Evolutionary conservation across 2,888 invertebrate species (phyloP), one percentile per base, ranked within the genome.

Genomic region (Eledona agricola): DNA sequence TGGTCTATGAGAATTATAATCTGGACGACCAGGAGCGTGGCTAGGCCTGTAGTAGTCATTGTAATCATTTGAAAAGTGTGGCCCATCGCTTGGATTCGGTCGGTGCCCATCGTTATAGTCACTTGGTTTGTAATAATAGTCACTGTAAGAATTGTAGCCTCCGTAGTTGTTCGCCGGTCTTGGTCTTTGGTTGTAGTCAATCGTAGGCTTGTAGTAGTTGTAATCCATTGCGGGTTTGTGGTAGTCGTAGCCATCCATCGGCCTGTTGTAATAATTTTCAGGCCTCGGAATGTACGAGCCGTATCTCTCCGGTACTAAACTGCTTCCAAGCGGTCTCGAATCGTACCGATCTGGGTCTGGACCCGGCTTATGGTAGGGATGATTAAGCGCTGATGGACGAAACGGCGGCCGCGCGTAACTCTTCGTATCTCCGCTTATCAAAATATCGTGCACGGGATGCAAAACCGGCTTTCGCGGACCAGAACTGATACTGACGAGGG

Each of bases 381-480:
- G 53, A 34, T 58, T 59, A 16, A 55, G 45, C 16, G 31, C 29
- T 5, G 47, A 40, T 7, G 59, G 63, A 49, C 56, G 40, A 38
- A 60, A 64, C 25, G 57, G 60, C 15, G 62, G 62, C 32, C 43
- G 23, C 9, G 50, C 53, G 10, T 45, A 23, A 13, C 9, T 29
- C 6, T 51, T 45, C 9, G 47, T 50, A 10, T 53, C 55, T 40
- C 59, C 60, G 10, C 60, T 58, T 4, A 70, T 60, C 6, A 70
- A 38, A 32, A 70, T 70, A 31, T 67, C 69, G 38, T 65, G 70
- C 12, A 64, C 47, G 5, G 69, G 68, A 56, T 70, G 66, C 7
- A 69, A 40, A 12, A 61, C 60, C 10, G 57, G 34, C 20, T 43
- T 61, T n/a, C 67, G 51, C 4, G 66, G 66, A 0, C 72, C 69